Conservation (phyloP, 2,888 invertebrate species). For the Eupithecia centaureata region DNA sequence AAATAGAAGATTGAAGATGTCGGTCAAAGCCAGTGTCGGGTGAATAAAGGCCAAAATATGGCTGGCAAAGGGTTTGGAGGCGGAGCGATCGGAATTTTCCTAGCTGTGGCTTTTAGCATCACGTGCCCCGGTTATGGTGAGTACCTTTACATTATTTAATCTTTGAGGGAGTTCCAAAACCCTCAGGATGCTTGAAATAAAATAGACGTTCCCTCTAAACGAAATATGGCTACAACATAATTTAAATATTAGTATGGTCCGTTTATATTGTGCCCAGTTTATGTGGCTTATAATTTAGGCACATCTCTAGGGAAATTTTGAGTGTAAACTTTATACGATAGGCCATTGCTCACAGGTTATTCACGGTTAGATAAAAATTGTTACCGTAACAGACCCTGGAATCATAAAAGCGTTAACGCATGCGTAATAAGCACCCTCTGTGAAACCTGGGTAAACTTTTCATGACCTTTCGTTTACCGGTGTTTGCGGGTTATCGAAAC, state of each 20-base stretch:
- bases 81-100: slow-evolving; percentile 76
- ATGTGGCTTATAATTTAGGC: background rate
- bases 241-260: slow-evolving; percentile 3
- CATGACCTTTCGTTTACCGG: slow-evolving; percentile 6
- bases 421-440: slow-evolving; percentile 3
- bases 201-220: slow-evolving; percentile 1
- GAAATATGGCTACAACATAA: slow-evolving; percentile 1
- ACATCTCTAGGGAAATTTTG: background rate
- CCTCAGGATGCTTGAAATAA: slow-evolving; percentile 10
- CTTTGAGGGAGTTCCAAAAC: background rate
- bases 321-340: background rate
- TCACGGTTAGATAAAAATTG: slow-evolving; percentile 1
- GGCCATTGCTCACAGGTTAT: background rate
- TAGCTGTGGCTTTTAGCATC: slow-evolving; percentile 77
- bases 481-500: background rate
- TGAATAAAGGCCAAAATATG: slow-evolving; percentile 76
- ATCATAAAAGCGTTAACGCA: slow-evolving; percentile 11
- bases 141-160: slow-evolving; percentile 45
- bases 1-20: slow-evolving; percentile 73
- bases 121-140: slow-evolving; percentile 80
- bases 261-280: slow-evolving; percentile 8
- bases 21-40: slow-evolving; percentile 76
- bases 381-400: background rate
- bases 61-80: slow-evolving; percentile 73
- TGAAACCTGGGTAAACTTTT: background rate